These are phyloP conservation scores for Panthera tigris DNA, from an alignment of 2,113 vertebrate genomes.

Conservation along the genomic window DNA sequence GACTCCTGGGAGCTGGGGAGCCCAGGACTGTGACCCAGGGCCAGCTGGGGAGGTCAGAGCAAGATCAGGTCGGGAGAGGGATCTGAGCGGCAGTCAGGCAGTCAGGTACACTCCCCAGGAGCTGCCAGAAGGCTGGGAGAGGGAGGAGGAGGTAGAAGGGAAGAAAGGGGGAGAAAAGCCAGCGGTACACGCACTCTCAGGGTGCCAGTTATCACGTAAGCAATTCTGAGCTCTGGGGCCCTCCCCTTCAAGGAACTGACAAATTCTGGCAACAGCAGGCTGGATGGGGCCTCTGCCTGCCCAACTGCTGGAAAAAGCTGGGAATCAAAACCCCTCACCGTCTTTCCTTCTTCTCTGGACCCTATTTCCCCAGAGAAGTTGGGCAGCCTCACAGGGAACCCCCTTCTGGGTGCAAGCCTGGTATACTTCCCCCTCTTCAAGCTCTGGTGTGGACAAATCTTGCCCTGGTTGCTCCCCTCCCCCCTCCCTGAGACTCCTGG, in stretches of 20 bases:
- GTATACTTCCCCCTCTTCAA: background rate
- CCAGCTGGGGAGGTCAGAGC: background rate
- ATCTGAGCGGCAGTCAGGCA: background rate
- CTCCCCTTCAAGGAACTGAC: background rate
- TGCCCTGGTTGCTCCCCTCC: background rate
- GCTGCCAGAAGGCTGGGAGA: background rate
- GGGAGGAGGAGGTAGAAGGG: too few relatives aligned
- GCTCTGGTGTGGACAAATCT: background rate
- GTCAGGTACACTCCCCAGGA: background rate
- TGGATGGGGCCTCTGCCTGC: background rate
- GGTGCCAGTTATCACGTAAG: background rate
- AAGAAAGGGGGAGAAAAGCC: background rate
- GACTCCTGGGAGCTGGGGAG: background rate
- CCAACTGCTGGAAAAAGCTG: background rate
- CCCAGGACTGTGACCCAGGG: background rate
- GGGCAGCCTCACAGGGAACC: conserved; percentile 42
- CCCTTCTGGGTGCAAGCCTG: conserved; percentile 38
- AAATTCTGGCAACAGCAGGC: background rate
- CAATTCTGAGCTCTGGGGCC: background rate
- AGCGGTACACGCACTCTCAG: background rate
- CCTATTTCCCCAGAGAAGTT: conserved; percentile 6
- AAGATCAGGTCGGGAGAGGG: background rate
- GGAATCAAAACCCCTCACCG: background rate
- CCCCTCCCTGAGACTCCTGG: background rate
- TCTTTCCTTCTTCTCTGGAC: background rate